These are phyloP conservation scores for Coendou prehensilis DNA, from an alignment of 2,797 vertebrate species.

Conservation along the genomic window DNA sequence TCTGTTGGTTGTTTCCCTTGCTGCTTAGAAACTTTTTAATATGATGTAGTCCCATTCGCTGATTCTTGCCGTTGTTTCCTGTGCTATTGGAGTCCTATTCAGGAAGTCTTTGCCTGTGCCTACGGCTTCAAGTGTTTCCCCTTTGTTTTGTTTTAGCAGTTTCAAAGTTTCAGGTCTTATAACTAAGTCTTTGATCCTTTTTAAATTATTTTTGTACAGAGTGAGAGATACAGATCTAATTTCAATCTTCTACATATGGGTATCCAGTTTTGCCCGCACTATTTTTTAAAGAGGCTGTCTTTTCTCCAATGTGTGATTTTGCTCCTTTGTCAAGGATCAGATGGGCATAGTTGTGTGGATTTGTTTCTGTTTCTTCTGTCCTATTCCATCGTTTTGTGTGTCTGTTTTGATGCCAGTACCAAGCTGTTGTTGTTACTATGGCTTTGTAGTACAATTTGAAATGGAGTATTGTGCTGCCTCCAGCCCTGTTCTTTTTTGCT, in stretches of 20 bases:
- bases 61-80: neutral
- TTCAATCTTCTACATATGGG: neutral
- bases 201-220: neutral
- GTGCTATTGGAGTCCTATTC: neutral
- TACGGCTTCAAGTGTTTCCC: neutral
- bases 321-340: neutral
- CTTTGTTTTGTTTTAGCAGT: neutral
- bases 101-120: neutral
- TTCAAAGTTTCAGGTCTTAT: neutral
- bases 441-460: neutral
- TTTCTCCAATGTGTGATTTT: neutral
- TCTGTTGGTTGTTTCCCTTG: neutral
- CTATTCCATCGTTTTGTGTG: neutral
- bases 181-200: neutral
- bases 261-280: neutral
- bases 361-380: neutral
- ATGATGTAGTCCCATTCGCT: neutral
- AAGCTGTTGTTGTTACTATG: neutral
- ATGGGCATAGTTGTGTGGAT: neutral
- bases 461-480: neutral
- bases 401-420: neutral
- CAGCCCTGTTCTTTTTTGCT: neutral
- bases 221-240: neutral
- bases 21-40: neutral
- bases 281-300: neutral